Conservation (phyloP, 2,797 vertebrate genomes). For the Anguilla anguilla region DNA sequence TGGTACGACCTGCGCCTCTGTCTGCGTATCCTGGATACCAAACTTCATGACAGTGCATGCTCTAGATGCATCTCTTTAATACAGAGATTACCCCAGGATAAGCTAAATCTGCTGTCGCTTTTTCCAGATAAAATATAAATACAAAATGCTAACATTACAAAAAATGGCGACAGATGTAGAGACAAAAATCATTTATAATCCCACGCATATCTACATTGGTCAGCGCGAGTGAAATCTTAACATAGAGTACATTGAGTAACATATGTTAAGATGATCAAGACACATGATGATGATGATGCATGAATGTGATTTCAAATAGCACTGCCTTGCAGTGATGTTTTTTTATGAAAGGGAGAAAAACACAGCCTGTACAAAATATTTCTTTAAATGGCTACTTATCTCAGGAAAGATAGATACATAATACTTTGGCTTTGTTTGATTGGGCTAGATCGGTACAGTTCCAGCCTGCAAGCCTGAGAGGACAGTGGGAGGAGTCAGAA, state of each 20-base stretch:
- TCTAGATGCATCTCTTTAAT: neutral
- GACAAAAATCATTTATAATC: neutral
- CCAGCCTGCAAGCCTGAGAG: neutral
- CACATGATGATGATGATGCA: too few species aligned
- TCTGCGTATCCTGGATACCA: neutral
- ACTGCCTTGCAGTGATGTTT: neutral
- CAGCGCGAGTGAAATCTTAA: neutral
- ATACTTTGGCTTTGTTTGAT: neutral
- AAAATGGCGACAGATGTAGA: neutral
- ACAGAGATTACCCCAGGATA: too few species aligned
- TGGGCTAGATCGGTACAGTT: neutral
- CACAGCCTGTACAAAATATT: neutral
- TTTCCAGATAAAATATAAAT: neutral
- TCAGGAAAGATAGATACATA: too few species aligned
- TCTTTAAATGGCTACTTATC: too few species aligned
- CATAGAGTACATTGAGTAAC: too few species aligned
- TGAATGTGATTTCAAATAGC: too few species aligned
- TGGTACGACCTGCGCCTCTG: neutral
- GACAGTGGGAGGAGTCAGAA: neutral
- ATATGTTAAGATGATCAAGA: too few species aligned
- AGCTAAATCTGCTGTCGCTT: neutral
- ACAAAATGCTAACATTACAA: neutral
- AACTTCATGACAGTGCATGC: neutral
- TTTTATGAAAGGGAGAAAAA: neutral
- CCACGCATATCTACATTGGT: neutral